A percentile compares a stretch with the other conserved stretches of the same genome.
Conservation (phyloP, 2,888 invertebrate species). For the Alentia gelatinosa region DNA sequence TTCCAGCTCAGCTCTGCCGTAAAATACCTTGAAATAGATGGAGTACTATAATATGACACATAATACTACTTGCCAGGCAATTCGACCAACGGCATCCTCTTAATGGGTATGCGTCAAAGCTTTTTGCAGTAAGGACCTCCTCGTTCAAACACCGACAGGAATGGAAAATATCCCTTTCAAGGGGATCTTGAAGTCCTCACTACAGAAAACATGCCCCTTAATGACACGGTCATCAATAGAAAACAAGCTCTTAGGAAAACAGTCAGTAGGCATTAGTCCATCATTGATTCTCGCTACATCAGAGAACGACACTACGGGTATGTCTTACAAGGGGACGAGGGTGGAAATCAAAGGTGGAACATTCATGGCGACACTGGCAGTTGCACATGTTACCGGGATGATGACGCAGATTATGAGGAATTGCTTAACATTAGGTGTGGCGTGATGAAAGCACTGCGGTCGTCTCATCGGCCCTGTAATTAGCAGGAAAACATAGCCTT, state of each 20-base stretch:
- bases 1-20: background rate
- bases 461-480: background rate
- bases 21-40: too few species aligned
- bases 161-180: background rate
- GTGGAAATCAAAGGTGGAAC: constrained; percentile 24
- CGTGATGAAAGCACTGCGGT: constrained; percentile 15
- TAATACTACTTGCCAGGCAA: too few species aligned
- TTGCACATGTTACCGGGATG: background rate
- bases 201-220: constrained; percentile 9
- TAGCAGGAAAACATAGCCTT: background rate
- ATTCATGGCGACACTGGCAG: background rate
- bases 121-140: background rate
- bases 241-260: constrained; percentile 7
- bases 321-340: background rate
- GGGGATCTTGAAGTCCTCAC: background rate
- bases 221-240: constrained; percentile 30
- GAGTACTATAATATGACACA: too few species aligned
- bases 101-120: background rate
- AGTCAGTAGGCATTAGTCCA: background rate
- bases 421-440: constrained; percentile 21
- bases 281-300: constrained; percentile 24
- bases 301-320: background rate
- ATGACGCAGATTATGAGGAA: background rate
- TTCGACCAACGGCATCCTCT: background rate
- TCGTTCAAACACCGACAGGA: background rate